Evolutionary conservation across 2,113 vertebrate species (phyloP).

Genomic region (Heterochromis multidens): DNA sequence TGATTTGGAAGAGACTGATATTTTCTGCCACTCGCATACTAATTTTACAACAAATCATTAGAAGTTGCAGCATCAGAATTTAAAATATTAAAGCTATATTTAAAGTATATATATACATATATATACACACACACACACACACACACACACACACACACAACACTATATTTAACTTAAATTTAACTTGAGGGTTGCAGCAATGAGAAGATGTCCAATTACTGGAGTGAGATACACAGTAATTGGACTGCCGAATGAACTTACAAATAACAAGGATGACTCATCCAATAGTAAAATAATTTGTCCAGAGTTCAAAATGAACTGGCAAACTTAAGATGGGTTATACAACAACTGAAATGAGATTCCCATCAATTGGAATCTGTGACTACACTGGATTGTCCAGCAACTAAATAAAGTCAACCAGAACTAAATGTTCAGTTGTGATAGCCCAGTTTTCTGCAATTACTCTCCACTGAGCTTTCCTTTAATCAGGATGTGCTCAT

Average conservation of each 20-base stretch:
- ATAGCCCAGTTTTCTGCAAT: background rate
- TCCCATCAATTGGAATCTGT: background rate
- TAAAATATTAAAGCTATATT: background rate
- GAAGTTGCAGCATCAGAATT: background rate
- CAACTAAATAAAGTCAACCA: background rate
- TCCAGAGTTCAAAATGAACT: conserved; percentile 1
- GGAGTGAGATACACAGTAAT: background rate
- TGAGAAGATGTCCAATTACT: background rate
- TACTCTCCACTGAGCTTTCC: background rate
- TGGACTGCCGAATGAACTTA: background rate
- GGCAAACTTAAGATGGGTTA: background rate
- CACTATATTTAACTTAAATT: background rate
- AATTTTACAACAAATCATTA: background rate
- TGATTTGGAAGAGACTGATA: background rate
- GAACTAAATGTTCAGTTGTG: background rate
- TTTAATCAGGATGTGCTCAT: background rate
- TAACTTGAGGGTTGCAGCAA: background rate
- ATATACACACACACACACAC: no score
- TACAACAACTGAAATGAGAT: background rate
- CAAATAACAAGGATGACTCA: background rate
- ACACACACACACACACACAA: background rate
- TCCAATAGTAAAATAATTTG: background rate
- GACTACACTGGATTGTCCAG: background rate
- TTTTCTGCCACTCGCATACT: conserved; percentile 3
- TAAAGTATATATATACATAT: background rate